A percentile compares a stretch with the other conserved stretches of the same genome.
phyloP scores from a whole-genome alignment of 2,113 vertebrate species.

The Genyomyrus donnyi region DNA sequence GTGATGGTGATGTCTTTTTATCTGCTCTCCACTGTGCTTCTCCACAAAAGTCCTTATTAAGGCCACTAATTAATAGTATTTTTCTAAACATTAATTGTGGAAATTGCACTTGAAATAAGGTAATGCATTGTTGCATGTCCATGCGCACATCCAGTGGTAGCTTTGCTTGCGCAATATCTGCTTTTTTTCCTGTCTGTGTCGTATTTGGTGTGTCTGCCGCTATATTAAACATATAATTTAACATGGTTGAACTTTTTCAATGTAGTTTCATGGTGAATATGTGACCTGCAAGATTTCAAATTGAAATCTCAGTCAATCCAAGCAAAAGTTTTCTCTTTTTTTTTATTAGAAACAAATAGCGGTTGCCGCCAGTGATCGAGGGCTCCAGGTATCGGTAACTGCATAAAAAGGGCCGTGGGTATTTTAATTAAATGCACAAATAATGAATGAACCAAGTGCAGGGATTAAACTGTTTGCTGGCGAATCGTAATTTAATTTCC shows the following conservation, averaged over 20 bases:
- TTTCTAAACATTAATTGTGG: slow-evolving; percentile 43
- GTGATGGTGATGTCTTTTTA: slow-evolving; percentile 86
- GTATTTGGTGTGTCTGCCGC: not conserved
- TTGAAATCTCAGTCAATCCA: slow-evolving; percentile 60
- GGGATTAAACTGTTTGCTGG: slow-evolving; percentile 63
- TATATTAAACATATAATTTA: not conserved
- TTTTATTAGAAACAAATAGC: slow-evolving; percentile 67
- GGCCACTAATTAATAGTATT: slow-evolving; percentile 64
- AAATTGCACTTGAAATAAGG: slow-evolving; percentile 41
- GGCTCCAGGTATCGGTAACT: slow-evolving; percentile 63
- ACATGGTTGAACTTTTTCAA: slow-evolving; percentile 40
- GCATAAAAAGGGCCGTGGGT: slow-evolving; percentile 57
- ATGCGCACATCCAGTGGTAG: slow-evolving; percentile 33
- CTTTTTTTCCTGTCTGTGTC: not conserved
- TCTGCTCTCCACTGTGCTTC: slow-evolving; percentile 61
- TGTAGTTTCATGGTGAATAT: slow-evolving; percentile 54
- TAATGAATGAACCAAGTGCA: slow-evolving; percentile 59
- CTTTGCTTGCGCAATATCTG: not conserved
- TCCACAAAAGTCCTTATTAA: slow-evolving; percentile 67
- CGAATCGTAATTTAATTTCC: slow-evolving; percentile 47
- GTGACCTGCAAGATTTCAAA: slow-evolving; percentile 47
- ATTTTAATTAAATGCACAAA: slow-evolving; percentile 68
- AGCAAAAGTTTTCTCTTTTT: slow-evolving; percentile 60
- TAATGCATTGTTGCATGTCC: slow-evolving; percentile 42
- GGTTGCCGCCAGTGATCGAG: slow-evolving; percentile 59